phyloP scores from a whole-genome alignment of 2,888 invertebrate genomes.

The Heterodera filipjevi region DNA sequence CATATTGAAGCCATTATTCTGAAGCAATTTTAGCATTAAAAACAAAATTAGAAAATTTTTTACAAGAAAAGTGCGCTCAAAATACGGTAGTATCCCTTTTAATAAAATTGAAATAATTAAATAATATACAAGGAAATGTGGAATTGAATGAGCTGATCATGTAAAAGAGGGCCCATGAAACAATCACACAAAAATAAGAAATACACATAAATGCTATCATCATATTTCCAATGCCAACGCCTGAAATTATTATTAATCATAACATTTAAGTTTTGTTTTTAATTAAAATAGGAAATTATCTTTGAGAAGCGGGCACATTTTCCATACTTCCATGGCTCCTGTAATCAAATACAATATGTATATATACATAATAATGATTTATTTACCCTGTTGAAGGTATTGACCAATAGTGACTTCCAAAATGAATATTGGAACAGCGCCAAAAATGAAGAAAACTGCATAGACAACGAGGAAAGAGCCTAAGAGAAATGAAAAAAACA shows the following conservation, averaged over 20 bases:
- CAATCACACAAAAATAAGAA: slow-evolving; percentile 65
- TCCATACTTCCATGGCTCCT: slow-evolving; percentile 65
- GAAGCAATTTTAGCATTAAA: no score
- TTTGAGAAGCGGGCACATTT: slow-evolving; percentile 62
- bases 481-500: neutral
- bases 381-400: slow-evolving; percentile 60
- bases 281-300: slow-evolving; percentile 43
- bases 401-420: slow-evolving; percentile 64
- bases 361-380: neutral
- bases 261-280: no score
- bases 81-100: no score
- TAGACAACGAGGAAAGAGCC: slow-evolving; percentile 63
- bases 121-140: slow-evolving; percentile 51
- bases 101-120: neutral
- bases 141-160: slow-evolving; percentile 59
- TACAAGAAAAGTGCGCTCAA: no score
- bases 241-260: slow-evolving; percentile 39
- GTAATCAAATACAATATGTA: neutral
- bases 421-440: slow-evolving; percentile 64
- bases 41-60: no score
- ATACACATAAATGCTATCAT: slow-evolving; percentile 65
- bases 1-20: no score
- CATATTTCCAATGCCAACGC: slow-evolving; percentile 65
- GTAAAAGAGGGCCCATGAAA: slow-evolving; percentile 65
- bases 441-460: slow-evolving; percentile 60